Percentiles rank a stretch among this genome's conserved stretches.
Conservation (phyloP, 2,797 vertebrate species). For the Danio albolineatus region DNA sequence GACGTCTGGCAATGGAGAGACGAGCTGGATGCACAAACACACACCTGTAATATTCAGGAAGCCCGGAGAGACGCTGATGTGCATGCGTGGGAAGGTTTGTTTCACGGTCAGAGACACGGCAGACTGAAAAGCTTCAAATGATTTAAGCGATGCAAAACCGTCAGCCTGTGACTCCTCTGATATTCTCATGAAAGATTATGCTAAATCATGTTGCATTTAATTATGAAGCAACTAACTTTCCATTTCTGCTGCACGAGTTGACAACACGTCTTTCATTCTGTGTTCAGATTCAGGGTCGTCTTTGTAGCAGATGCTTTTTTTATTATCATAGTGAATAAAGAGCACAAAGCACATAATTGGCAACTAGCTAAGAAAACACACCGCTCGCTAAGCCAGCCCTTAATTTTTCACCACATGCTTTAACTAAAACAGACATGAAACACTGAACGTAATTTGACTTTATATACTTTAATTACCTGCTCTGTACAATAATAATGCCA, state of each 20-base stretch:
- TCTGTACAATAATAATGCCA: background rate
- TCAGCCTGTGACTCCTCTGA: background rate
- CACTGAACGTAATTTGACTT: background rate
- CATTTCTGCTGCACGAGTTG: background rate
- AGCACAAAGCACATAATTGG: background rate
- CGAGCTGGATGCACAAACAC: background rate
- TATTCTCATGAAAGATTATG: slow-evolving; percentile 1
- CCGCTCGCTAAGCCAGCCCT: background rate
- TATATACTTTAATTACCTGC: slow-evolving; percentile 4
- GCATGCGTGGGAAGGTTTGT: background rate
- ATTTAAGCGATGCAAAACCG: background rate
- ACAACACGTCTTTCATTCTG: background rate
- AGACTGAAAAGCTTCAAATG: background rate
- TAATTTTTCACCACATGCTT: background rate
- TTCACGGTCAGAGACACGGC: background rate
- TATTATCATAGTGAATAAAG: background rate
- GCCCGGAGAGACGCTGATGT: background rate
- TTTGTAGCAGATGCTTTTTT: background rate
- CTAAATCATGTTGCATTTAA: background rate
- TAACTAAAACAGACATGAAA: background rate
- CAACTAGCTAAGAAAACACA: background rate
- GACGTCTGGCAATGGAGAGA: background rate
- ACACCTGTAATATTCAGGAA: slow-evolving; percentile 20
- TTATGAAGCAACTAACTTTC: background rate
- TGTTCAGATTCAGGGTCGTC: background rate